Conservation (phyloP, 2,888 invertebrate genomes). For the Hedya salicella region DNA sequence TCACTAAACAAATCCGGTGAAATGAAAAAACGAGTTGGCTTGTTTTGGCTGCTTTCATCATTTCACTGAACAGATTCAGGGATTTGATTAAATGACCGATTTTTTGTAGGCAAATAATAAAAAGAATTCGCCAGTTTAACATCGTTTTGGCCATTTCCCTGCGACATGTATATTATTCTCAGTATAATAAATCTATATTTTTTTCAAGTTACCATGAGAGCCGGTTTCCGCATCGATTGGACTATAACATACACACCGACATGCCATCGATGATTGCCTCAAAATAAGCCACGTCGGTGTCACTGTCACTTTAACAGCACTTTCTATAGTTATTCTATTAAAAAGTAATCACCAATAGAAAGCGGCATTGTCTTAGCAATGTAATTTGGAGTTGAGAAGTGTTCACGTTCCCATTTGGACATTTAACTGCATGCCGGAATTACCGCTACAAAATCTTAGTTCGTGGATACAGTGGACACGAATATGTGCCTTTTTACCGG, state of each 20-base stretch:
- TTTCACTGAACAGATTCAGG: no score
- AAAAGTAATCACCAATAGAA: constrained; percentile 36
- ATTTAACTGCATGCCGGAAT: constrained; percentile 18
- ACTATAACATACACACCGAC: not conserved
- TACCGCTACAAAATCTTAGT: constrained; percentile 24
- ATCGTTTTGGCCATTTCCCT: no score
- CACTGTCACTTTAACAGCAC: constrained; percentile 20
- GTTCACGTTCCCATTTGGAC: constrained; percentile 28
- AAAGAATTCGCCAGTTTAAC: no score
- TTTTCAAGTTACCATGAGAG: not conserved
- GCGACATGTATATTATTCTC: no score
- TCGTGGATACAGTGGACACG: constrained; percentile 20
- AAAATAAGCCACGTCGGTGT: constrained; percentile 60
- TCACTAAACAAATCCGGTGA: no score
- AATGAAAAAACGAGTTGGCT: no score
- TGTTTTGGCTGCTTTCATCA: no score
- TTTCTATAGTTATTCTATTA: constrained; percentile 39
- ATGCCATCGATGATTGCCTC: constrained; percentile 1
- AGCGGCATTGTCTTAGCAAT: constrained; percentile 20
- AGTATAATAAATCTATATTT: not conserved
- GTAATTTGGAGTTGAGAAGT: constrained; percentile 20
- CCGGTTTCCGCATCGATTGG: not conserved
- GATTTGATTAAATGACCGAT: no score
- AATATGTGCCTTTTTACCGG: constrained; percentile 2
- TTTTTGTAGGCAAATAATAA: no score